Evolutionary conservation across 2,888 invertebrate genomes (phyloP), one percentile per base, ranked within the genome.

Genomic region (Polia nebulosa): DNA sequence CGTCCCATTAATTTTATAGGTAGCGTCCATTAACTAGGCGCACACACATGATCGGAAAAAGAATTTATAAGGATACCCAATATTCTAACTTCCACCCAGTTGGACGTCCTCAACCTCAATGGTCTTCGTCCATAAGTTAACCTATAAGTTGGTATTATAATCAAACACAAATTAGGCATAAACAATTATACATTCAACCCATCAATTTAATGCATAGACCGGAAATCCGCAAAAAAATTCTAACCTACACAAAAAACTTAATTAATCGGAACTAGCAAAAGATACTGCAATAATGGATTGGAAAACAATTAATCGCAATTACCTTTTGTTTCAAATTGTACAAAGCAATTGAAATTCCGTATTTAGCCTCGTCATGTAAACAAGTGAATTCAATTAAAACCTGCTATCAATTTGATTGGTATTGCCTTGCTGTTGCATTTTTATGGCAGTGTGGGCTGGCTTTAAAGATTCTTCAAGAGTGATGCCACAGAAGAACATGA

Each of bases 341-440:
- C 57, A 51, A 72, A 72, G 47, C 34, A 49, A 78, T 78, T 76
- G 47, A n/a, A 77, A 78, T 60, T 60, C 64, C 25, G 57, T 51
- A 57, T 64, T 60, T 59, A 47, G 57, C 64, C 61, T 68, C 44
- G 71, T 76, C 72, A 47, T 41, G 57, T 53, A 71, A 74, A 65
- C 59, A 64, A 74, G 47, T 70, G 57, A 59, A 58, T 67, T 62
- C 11, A 47, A 78, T 71, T 61, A 71, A 65, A 49, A 41, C 44
- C 64, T 34, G n/a, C 51, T 47, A 57, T 57, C 11, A 78, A 47
- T 58, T 62, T 39, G 8, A 70, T 57, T 36, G 55, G 8, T 60
- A 29, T 20, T 41, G 27, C 7, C 2, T 44, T 20, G 25, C 11
- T n/a, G 32, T 45, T 66, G 39, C 41, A 47, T 36, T 76, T 59